These are phyloP conservation scores for Mesoclemmys tuberculata DNA, from an alignment of 2,113 vertebrate species.

Conservation along the genomic window DNA sequence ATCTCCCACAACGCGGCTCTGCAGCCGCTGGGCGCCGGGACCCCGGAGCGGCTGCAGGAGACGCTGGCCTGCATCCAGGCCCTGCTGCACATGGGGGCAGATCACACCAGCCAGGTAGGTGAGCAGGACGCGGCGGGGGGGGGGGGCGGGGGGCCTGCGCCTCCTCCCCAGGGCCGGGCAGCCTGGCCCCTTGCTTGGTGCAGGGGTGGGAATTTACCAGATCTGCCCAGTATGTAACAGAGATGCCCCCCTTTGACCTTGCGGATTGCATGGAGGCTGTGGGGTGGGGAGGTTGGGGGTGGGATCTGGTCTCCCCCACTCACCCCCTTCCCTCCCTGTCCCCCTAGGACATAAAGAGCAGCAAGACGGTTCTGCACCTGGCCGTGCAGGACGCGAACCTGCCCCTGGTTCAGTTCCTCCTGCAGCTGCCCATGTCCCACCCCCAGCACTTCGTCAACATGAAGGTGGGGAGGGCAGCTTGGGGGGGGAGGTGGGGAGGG, in stretches of 20 bases:
- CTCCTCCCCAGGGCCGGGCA: neutral
- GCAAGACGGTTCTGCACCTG: conserved; percentile 89
- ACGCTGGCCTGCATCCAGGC: conserved; percentile 82
- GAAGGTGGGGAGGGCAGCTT: conserved; percentile 79
- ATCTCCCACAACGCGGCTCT: conserved; percentile 84
- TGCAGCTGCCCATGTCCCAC: conserved; percentile 78
- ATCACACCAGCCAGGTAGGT: conserved; percentile 85
- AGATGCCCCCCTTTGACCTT: neutral
- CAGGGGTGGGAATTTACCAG: neutral
- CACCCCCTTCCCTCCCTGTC: neutral
- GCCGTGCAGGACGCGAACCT: conserved; percentile 91
- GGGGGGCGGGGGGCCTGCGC: neutral
- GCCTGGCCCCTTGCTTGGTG: no score
- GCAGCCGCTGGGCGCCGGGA: conserved; percentile 67
- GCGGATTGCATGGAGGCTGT: neutral
- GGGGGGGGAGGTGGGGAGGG: neutral
- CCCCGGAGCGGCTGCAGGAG: conserved; percentile 72
- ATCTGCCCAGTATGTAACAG: neutral
- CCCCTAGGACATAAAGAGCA: conserved; percentile 91
- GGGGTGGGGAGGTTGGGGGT: neutral
- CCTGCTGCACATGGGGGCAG: conserved; percentile 82
- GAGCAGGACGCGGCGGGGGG: neutral
- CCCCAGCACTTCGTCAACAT: conserved; percentile 88
- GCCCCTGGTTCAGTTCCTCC: conserved; percentile 83
- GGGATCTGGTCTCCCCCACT: neutral